Conservation (phyloP, 2,113 vertebrate genomes). For the Erythrolamprus reginae region DNA sequence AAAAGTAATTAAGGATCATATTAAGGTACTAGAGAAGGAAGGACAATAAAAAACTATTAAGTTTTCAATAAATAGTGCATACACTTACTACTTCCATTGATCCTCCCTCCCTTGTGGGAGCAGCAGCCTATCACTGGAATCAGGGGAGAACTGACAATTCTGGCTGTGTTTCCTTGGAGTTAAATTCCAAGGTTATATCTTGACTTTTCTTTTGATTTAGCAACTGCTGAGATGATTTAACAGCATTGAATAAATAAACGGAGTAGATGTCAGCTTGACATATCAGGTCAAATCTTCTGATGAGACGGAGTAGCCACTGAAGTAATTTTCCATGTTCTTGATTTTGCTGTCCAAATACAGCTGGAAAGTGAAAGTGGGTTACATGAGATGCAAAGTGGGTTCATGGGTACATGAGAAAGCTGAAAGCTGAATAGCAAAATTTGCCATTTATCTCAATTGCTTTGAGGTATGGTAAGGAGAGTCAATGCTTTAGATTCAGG, state of each 20-base stretch:
- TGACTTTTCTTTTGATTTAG: background rate
- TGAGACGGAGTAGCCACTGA: background rate
- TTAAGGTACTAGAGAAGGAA: no score
- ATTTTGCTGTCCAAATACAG: background rate
- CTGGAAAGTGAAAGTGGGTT: background rate
- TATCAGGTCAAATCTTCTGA: background rate
- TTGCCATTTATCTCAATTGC: background rate
- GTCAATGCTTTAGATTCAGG: background rate
- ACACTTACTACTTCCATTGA: no score
- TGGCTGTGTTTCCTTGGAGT: background rate
- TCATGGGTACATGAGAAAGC: background rate
- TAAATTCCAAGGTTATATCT: background rate
- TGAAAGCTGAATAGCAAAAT: background rate
- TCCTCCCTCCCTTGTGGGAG: no score
- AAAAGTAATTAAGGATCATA: no score
- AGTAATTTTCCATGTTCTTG: background rate
- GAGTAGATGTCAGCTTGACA: background rate
- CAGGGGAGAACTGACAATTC: background rate
- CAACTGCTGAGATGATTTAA: background rate
- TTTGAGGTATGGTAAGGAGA: background rate
- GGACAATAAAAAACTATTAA: no score
- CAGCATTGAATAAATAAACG: background rate
- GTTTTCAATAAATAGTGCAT: no score
- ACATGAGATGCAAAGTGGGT: no score
- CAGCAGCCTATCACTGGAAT: no score